Evolutionary conservation across 1,140 invertebrate species (phyloP), one percentile per base, ranked within the genome.

Genomic region (Eurytemora carolleeae): DNA sequence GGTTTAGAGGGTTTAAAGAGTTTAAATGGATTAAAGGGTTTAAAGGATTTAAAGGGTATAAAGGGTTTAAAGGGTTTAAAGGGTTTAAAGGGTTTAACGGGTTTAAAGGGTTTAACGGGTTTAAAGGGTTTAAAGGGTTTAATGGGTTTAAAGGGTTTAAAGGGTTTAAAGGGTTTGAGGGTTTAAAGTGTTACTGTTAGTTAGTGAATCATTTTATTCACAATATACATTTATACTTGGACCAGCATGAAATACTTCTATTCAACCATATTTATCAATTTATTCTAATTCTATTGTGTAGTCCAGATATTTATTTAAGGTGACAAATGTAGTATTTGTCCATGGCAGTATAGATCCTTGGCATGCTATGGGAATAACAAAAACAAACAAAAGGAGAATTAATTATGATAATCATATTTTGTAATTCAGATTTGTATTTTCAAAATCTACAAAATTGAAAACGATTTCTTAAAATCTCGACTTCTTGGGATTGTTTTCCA

Each of bases 311-410:
- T 44, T 7, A 44, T 44, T 44, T 44, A 7, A 80, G 31, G 80
- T 82, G 0, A 79, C 76, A 1, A 80, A 84, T 66, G 82, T 92
- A 19, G 80, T 92, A 1, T 91, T 84, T 70, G 83, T 90, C 25
- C 90, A 94, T 70, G 91, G 91, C 58, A 83, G 83, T 1, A 81
- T 92, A 56, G 91, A 95, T 75, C 91, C 90, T 3, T 94, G 91
- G 91, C 88, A 93, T 76, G 83, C 84, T 1, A 74, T 94, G 24
- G 83, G 73, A 20, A 67, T 76, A 15, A 68, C 70, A 44, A n/a
- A 44, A 44, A 44, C 31, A 12, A 44, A 44, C n/a, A 44, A 44
- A 44, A 44, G 31, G 31, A 44, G n/a, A 7, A 44, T 12, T n/a
- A 44, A 44, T n/a, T 44, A 12, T 44, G n/a, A 44, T 12, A 7